A percentile compares a stretch with the other conserved stretches of the same genome.
phyloP scores from a whole-genome alignment of 2,888 invertebrate genomes.

The Cyrtodaria siliqua region DNA sequence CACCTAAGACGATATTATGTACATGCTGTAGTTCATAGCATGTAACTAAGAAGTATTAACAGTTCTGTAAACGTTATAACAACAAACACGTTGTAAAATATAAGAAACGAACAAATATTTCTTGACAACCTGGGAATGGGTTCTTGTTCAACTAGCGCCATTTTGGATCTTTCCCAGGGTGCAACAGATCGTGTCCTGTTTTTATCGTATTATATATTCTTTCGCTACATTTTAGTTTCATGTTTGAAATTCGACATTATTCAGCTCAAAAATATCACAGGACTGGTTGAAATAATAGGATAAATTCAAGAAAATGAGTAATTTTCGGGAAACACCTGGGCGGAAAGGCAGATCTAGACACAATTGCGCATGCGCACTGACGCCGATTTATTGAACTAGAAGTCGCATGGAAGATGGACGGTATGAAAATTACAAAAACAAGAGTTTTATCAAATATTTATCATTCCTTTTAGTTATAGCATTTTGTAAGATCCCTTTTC shows the following conservation, averaged over 20 bases:
- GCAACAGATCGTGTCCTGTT: conserved; percentile 22
- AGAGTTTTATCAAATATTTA: no score
- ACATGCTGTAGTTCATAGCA: no score
- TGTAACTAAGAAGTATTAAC: no score
- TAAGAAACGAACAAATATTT: not conserved
- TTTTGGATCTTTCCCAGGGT: conserved; percentile 55
- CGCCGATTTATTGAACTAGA: conserved; percentile 13
- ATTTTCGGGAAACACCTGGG: conserved; percentile 30
- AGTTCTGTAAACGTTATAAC: no score
- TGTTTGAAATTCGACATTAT: no score
- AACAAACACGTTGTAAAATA: no score
- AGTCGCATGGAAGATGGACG: conserved; percentile 64
- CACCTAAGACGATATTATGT: no score
- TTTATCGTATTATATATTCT: not conserved
- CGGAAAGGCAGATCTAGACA: conserved; percentile 30
- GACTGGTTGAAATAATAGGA: no score
- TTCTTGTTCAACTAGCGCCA: conserved; percentile 40
- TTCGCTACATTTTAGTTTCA: not conserved
- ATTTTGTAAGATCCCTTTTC: no score
- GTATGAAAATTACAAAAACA: conserved; percentile 27
- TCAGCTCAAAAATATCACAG: no score
- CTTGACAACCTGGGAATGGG: conserved; percentile 56
- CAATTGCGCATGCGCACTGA: conserved; percentile 44
- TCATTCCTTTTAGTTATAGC: no score
- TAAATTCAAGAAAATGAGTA: no score